Conservation (phyloP, 2,113 vertebrate genomes). For the Seriola aureovittata region DNA sequence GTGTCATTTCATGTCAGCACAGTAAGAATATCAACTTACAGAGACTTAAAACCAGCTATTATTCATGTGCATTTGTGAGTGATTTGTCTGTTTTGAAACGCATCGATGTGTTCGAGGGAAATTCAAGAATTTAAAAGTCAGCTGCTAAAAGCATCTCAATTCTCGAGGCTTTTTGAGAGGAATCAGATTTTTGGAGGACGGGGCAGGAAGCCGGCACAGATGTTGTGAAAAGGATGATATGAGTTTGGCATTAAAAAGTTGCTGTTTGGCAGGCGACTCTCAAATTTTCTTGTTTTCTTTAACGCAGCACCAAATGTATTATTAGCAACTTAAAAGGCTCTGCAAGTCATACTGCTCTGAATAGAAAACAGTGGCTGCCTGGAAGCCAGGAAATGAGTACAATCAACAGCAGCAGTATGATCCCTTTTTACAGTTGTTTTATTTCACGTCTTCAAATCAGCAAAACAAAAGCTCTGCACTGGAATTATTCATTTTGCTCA, state of each 20-base stretch:
- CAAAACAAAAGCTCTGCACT: slow-evolving; percentile 30
- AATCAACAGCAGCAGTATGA: slow-evolving; percentile 20
- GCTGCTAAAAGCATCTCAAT: slow-evolving; percentile 22
- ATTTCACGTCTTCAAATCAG: slow-evolving; percentile 41
- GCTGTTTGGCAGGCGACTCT: slow-evolving; percentile 17
- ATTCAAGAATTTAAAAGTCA: background rate
- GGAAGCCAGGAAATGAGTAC: slow-evolving; percentile 38
- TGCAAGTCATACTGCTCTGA: slow-evolving; percentile 19
- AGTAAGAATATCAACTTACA: background rate
- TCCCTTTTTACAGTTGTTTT: slow-evolving; percentile 37
- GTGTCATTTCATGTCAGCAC: background rate
- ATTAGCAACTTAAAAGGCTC: slow-evolving; percentile 26
- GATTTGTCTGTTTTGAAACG: slow-evolving; percentile 32
- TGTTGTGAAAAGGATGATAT: slow-evolving; percentile 39
- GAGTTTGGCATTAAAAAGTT: slow-evolving; percentile 36
- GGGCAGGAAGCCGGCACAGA: slow-evolving; percentile 50
- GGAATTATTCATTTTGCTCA: slow-evolving; percentile 25
- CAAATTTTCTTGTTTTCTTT: slow-evolving; percentile 14
- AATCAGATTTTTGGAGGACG: slow-evolving; percentile 42
- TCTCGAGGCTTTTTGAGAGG: slow-evolving; percentile 30
- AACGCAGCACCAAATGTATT: slow-evolving; percentile 29
- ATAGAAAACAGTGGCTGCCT: slow-evolving; percentile 37
- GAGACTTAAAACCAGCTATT: background rate
- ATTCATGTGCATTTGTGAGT: background rate
- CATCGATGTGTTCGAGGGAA: slow-evolving; percentile 7